Base-by-base conservation (phyloP, 2,888 invertebrate species). In the Julus scanicus region DNA sequence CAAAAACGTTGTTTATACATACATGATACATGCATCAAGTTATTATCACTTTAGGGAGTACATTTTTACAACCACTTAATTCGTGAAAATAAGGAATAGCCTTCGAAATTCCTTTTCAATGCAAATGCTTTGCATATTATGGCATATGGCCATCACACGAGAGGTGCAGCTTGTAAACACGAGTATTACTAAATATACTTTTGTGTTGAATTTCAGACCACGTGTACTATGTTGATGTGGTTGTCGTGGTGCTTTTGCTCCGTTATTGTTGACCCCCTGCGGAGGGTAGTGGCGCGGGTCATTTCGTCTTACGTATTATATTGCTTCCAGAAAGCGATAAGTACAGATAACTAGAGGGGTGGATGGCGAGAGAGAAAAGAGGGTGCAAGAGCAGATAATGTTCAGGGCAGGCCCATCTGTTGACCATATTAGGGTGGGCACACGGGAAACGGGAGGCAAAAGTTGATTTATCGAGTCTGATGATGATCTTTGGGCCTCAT, bases 291-390 rank as follows among this genome's bases (percentile, higher is more conserved):
- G 63, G 63, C 9, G 63, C 20, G 63, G 63, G 63, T 71, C 20
- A 71, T 71, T 71, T 71, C 20, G 63, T 71, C 63, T 71, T 71
- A 71, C 63, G 63, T 71, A 71, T 71, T 71, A 71, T 71, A 71
- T 71, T 71, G 63, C 63, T 71, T 71, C 63, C 63, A 71, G 63
- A 71, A 71, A 71, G 17, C 20, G 63, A 71, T 71, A 71, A 71
- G 63, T 71, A 20, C 63, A 17, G 63, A 71, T 20, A 71, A 71
- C 63, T 20, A 71, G 20, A 71, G 63, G 63, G 63, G 63, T 71
- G 63, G 63, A 20, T 1, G 63, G 20, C n/a, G 63, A n/a, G n/a
- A 63, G 57, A 63, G 57, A n/a, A 4, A n/a, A n/a, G 57, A 71
- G 63, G 63, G 63, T 71, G 63, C 63, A 20, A 71, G 63, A 71